Conservation (phyloP, 2,888 invertebrate genomes). For the Trichogramma evanescens region DNA sequence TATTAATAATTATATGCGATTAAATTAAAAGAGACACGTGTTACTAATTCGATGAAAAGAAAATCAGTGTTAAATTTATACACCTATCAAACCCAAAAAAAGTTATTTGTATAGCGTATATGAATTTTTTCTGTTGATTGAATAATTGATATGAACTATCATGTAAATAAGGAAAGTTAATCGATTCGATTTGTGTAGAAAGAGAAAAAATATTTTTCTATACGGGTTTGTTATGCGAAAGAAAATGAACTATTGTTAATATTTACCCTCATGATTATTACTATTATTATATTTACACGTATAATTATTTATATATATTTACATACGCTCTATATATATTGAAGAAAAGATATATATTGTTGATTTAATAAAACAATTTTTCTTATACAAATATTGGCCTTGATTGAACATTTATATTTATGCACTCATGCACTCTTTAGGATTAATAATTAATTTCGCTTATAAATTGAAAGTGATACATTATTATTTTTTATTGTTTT, state of each 20-base stretch:
- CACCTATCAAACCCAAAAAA: conserved; percentile 31
- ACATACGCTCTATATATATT: conserved; percentile 24
- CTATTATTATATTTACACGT: background rate
- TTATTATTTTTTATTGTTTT: conserved; percentile 6
- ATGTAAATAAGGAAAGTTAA: conserved; percentile 35
- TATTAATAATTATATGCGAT: conserved; percentile 3
- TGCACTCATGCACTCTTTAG: conserved; percentile 9
- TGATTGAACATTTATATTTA: conserved; percentile 29
- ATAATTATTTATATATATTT: conserved; percentile 20
- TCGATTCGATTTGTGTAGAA: conserved; percentile 27
- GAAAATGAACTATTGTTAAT: conserved; percentile 16
- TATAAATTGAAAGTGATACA: background rate
- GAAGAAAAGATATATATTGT: conserved; percentile 31
- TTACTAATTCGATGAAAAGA: background rate
- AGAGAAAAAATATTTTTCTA: conserved; percentile 22
- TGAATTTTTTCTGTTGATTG: too few species aligned
- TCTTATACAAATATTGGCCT: conserved; percentile 41
- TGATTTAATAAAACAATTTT: conserved; percentile 45
- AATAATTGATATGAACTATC: conserved; percentile 24
- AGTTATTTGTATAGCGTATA: conserved; percentile 34
- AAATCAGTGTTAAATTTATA: too few species aligned
- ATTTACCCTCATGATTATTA: background rate
- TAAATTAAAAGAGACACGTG: conserved; percentile 7
- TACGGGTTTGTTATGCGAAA: conserved; percentile 47
- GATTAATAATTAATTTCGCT: conserved; percentile 3